Evolutionary conservation across 2,797 vertebrate species (phyloP), one percentile per base, ranked within the genome.

Genomic region (Artibeus jamaicensis): DNA sequence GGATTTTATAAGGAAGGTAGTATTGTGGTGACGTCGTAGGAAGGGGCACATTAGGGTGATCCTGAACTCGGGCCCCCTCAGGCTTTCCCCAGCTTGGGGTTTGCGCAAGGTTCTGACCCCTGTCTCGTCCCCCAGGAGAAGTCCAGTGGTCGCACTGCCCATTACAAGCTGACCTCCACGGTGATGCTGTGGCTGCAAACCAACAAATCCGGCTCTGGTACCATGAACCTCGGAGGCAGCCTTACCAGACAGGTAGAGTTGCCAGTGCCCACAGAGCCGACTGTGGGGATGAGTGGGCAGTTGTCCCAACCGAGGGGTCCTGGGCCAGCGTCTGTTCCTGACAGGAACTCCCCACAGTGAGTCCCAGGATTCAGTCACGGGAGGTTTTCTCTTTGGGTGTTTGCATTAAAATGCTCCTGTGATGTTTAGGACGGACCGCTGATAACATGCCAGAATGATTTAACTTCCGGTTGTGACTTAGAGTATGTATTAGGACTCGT

Each of bases 171-270:
- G 98, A 99, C 99, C 98, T 99, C 99, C 97, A 99, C 99, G 0
- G 99, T 99, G 98, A 99, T 99, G 99, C 98, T 99, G 96, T 99
- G 99, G 99, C 99, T 99, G 98, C 99, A 99, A 97, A 99, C 99
- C 96, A 99, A 99, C 89, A 99, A 99, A 97, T 99, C 99, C 0
- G 99, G 99, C 94, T 99, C 99, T 0, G 99, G 99, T 73, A 99
- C 99, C 96, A 99, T 99, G 99, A 99, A 99, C 98, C 99, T 99
- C 3, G 99, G 99, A 2, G 99, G 99, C 96, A 99, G 99, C 98
- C 99, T 99, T 15, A 99, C 99, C 97, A 99, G 99, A 99, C 99
- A 99, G 99, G 99, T 99, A 98, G 0, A 37, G 53, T 26, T 3
- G 22, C 19, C 12, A 0, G n/a, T 6, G 34, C 78, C 70, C 32